Percentiles rank a stretch among this genome's conserved stretches.
phyloP scores from a whole-genome alignment of 1,140 invertebrate species.

The Wiebesia pumilae region DNA sequence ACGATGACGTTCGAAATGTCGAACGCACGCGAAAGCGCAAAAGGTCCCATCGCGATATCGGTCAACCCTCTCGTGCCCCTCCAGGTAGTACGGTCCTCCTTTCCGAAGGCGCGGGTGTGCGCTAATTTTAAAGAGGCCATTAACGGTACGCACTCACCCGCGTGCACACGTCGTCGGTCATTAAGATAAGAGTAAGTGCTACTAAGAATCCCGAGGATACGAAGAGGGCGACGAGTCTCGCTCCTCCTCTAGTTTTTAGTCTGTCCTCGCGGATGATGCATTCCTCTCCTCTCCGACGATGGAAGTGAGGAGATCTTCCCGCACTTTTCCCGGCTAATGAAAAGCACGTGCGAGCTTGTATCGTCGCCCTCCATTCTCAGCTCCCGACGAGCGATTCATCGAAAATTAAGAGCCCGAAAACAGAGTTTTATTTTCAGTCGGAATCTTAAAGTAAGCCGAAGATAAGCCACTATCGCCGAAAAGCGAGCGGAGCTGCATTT shows the following conservation, averaged over 20 bases:
- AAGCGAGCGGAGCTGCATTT: neutral
- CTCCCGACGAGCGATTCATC: neutral
- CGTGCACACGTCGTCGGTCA: constrained; percentile 61
- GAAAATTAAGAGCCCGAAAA: constrained; percentile 31
- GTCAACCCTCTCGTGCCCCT: too few relatives aligned
- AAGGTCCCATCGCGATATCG: too few relatives aligned
- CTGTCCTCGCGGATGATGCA: neutral
- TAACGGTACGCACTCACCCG: constrained; percentile 64
- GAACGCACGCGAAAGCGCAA: too few relatives aligned
- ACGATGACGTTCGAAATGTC: too few relatives aligned
- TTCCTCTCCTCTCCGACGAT: neutral
- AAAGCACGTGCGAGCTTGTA: constrained; percentile 3
- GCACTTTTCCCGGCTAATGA: constrained; percentile 5
- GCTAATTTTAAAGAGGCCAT: constrained; percentile 65
- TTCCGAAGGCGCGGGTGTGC: neutral
- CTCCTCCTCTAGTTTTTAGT: constrained; percentile 9
- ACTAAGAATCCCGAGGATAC: constrained; percentile 75
- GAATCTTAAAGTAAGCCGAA: constrained; percentile 1
- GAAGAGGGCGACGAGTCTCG: constrained; percentile 50
- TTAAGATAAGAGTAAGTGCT: constrained; percentile 77
- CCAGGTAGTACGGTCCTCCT: neutral
- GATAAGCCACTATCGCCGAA: neutral
- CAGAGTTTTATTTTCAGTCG: neutral
- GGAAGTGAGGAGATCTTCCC: too few relatives aligned
- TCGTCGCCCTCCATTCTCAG: neutral